phyloP scores from a whole-genome alignment of 2,113 vertebrate species.

The Glaucomys volans region DNA sequence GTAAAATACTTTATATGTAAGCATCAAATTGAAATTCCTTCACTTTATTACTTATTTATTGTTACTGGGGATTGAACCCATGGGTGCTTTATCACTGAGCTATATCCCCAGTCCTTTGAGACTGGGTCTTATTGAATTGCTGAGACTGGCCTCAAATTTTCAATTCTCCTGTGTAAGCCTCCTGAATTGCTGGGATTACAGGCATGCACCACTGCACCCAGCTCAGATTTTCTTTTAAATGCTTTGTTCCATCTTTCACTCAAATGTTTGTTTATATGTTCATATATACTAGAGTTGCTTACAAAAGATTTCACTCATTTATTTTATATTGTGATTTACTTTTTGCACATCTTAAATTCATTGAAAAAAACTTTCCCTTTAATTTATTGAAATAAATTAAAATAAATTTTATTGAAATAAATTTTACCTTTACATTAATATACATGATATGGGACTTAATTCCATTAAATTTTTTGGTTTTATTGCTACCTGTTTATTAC shows the following conservation, averaged over 20 bases:
- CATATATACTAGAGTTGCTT: neutral
- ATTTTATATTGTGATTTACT: slow-evolving; percentile 32
- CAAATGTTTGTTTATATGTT: slow-evolving; percentile 7
- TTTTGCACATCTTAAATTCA: slow-evolving; percentile 23
- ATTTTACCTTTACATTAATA: slow-evolving; percentile 42
- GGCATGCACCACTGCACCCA: too few relatives aligned
- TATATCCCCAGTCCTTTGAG: too few relatives aligned
- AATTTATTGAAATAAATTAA: too few relatives aligned
- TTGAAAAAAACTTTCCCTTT: neutral
- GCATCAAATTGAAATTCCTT: slow-evolving; percentile 23
- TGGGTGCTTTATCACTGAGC: too few relatives aligned
- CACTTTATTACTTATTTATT: neutral
- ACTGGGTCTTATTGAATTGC: too few relatives aligned
- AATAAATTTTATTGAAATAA: neutral
- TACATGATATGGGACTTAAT: neutral
- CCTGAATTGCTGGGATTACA: too few relatives aligned
- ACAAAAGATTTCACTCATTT: slow-evolving; percentile 39
- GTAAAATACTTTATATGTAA: slow-evolving; percentile 32
- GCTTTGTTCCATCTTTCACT: neutral
- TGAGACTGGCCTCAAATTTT: too few relatives aligned
- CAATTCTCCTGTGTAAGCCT: too few relatives aligned
- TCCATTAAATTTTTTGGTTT: slow-evolving; percentile 43
- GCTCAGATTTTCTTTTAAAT: slow-evolving; percentile 32
- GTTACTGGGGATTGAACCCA: too few relatives aligned
- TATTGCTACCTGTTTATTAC: neutral